Base-by-base conservation (phyloP, 2,888 invertebrate genomes). In the Dermolepida albohirtum region DNA sequence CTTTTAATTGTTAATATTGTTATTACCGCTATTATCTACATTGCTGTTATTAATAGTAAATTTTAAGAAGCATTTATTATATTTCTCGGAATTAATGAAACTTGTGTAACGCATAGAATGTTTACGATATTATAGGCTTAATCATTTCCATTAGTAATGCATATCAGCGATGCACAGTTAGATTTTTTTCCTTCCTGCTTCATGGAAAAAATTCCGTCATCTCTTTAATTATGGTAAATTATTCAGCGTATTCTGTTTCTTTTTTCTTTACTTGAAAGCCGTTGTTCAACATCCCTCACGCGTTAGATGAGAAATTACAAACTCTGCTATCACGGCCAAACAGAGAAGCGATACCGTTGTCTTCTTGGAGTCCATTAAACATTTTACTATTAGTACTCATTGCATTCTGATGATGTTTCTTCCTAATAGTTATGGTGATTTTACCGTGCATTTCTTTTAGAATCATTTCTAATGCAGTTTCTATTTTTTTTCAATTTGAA, bases 151-250 rank as follows among this genome's bases (percentile, higher is more conserved):
- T 50, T 50, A 50, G 50, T 50, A 22, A 50, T 50, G 50, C 50
- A 50, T 50, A 50, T 50, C 27, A 50, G 27, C 22, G 22, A 22
- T 17, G 11, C 6, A 50, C 50, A 50, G 50, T 50, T 50, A 50
- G 50, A 50, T 27, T 50, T 50, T 50, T 27, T 50, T 17, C 50
- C n/a, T 22, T 50, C 10, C 17, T 50, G n/a, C n/a, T 50, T 17
- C 50, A 11, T n/a, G 50, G 50, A 50, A 50, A 47, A 49, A 27
- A 50, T 50, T 50, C 50, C 50, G n/a, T 17, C 50, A 27, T 50
- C 27, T 50, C 22, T 50, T 50, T 50, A 50, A 50, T 50, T 27
- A 50, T 50, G 27, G 50, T 50, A 50, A 50, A 50, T 50, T 50
- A 50, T 50, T 50, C 50, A 50, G 27, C 50, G 50, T 50, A 50